Base-by-base conservation (phyloP, 2,797 vertebrate species). In the Graptemys geographica region DNA sequence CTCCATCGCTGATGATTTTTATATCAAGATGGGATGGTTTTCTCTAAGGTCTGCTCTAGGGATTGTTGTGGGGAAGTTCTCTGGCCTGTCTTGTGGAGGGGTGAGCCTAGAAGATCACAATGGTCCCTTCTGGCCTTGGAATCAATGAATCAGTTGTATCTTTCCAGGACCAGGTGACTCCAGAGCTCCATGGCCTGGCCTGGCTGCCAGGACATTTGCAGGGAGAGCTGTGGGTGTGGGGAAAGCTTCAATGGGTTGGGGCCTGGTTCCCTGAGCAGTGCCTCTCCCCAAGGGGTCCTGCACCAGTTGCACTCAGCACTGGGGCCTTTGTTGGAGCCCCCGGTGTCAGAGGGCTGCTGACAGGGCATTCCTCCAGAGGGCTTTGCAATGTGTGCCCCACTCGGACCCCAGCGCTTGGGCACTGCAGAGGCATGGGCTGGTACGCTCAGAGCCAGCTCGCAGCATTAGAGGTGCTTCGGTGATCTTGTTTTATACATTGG, bases 401-500 rank as follows among this genome's bases (percentile, higher is more conserved):
- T 12, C 9, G 21, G 37, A 41, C 21, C 72, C 72, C 72, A 25
- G 10, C 44, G 19, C 18, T 5, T 23, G 69, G 21, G 4, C 69
- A 12, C 37, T 74, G 72, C 72, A 7, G 11, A 72, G n/a, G 65
- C 18, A 23, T 6, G 69, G 41, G 72, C 25, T 47, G 37, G 37
- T 28, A 47, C 4, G 12, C 23, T 12, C 6, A 16, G 44, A 25
- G 41, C 0, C 41, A 65, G 76, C 0, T 0, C 87, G 15, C 55
- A 86, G 74, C 90, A 49, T 28, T 1, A 0, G 81, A 80, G 31
- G 53, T 82, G 31, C 76, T 59, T 27, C 7, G 5, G 25, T 41
- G 33, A 4, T 47, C 37, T 76, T 44, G 23, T 44, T 44, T 47
- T 25, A 27, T 47, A 28, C 37, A 6, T 5, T 49, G 74, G 41